Evolutionary conservation across 2,888 invertebrate species (phyloP), one percentile per base, ranked within the genome.

Genomic region (Stegana nigrithorax): DNA sequence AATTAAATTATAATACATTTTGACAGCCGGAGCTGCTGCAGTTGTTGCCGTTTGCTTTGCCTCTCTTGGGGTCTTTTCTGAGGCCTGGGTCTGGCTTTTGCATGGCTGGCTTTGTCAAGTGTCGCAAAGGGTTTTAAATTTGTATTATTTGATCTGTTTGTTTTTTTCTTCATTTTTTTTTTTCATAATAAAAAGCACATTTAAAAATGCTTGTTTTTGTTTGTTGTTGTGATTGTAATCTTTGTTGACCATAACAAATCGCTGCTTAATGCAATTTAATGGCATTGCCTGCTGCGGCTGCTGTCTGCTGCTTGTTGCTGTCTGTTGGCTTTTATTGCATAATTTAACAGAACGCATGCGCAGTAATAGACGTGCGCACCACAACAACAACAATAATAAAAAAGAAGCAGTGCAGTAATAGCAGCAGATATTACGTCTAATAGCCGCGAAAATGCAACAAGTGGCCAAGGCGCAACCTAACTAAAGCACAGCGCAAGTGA

Each of bases 1-100:
- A 79, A 75, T 79, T 77, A 79, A 79, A 75, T 79, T 73, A 72
- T 78, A 75, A 75, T 75, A n/a, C 39, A 39, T 78, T 75, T 78
- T 75, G 75, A 78, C 75, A 75, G 78, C 72, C 72, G 65, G 68
- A 14, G 65, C 55, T 23, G 59, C 25, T 23, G 21, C 25, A 17
- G 27, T 14, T 17, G n/a, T n/a, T 17, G 17, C 29, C 53, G n/a
- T 17, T 53, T 17, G n/a, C 17, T 7, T 26, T 51, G 14, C 6
- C 27, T 26, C 12, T 23, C 27, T 51, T 26, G 26, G 4, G 10
- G n/a, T 36, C n/a, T 3, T 36, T n/a, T n/a, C n/a, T n/a, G n/a
- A n/a, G n/a, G n/a, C n/a, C n/a, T n/a, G n/a, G n/a, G n/a, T n/a
- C n/a, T n/a, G n/a, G n/a, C n/a, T n/a, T n/a, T n/a, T n/a, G 17